Evolutionary conservation across 2,113 vertebrate genomes (phyloP), one percentile per base, ranked within the genome.

Genomic region (Laterallus jamaicensis): DNA sequence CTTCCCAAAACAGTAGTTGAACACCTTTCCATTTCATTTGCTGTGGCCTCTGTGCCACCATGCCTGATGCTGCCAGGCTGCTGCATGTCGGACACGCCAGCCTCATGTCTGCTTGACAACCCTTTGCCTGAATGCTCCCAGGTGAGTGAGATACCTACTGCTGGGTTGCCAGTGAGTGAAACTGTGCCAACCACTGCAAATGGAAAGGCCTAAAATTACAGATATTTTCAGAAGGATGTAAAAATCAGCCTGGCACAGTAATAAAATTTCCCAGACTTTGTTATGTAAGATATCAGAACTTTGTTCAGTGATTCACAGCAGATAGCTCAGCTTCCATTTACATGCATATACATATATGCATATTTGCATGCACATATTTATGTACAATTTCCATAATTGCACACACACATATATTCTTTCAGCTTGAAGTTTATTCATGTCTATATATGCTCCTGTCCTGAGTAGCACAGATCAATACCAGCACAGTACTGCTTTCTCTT

Each of bases 1-100:
- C 17, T 44, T 64, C 7, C 25, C 13, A 28, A 40, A 66, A 5
- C 18, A 42, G 44, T 17, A 9, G 37, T 21, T 40, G 52, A 47
- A 22, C 20, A 9, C 24, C 20, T 52, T 73, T 26, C 47, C 11
- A 1, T 26, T 25, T 42, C 0, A 1, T 47, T 73, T 2, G 0
- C 66, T 9, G 15, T 28, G 60, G 44, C 44, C 29, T 17, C 37
- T 22, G 32, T 19, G 7, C 20, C 12, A 1, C 22, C 19, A 0
- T 0, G 5, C 19, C n/a, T 4, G 56, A 16, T 22, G 63, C 50
- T 55, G 49, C 60, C n/a, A 11, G 52, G 29, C 12, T 60, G 10
- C 49, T n/a, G n/a, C 32, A 20, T 35, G 6, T 55, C 25, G 1
- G 2, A 6, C 58, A 1, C 1, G 18, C 26, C 19, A 26, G 44